Evolutionary conservation across 2,113 vertebrate species (phyloP), one percentile per base, ranked within the genome.

Genomic region (Ageneiosus marmoratus): DNA sequence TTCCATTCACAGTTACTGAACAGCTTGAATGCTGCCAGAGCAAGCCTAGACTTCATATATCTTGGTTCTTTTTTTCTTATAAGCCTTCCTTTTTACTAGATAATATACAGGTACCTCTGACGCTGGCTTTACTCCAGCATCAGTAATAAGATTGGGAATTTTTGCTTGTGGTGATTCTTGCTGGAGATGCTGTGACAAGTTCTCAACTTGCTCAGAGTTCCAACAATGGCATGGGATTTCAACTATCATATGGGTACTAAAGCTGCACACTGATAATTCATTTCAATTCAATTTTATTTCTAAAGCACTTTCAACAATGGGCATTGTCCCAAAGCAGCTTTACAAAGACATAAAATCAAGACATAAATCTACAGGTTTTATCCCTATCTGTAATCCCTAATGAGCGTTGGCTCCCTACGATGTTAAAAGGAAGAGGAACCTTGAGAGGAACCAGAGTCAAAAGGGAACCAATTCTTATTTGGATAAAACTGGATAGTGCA

Each of bases 101-200:
- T 86, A 60, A 73, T 81, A 79, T 62, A 80, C 48, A 82, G 83
- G 63, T 83, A 76, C 73, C 60, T 73, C 69, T 83, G 77, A 79
- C n/a, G n/a, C 72, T 87, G 88, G 88, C 82, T 18, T 46, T 20
- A 15, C 12, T 74, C 84, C 89, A 90, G 85, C 85, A 29, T 79
- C 87, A 81, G 73, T 88, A 85, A 82, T 90, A 81, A 87, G 65
- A 48, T 72, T 77, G 79, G 73, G 83, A 90, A 88, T 85, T 77
- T 79, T 63, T 44, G 83, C 82, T 89, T 88, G 85, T 77, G 81
- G 86, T 78, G 65, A 83, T 86, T 82, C 34, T 80, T 24, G 20
- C n/a, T 79, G 53, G 83, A 81, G 78, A 84, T 44, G 76, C 29
- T 81, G 27, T 69, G 79, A 85, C 81, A 85, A 79, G 73, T 83